A percentile compares a stretch with the other conserved stretches of the same genome.
Conservation (phyloP, 2,888 invertebrate species). For the Scaptomyza flava region DNA sequence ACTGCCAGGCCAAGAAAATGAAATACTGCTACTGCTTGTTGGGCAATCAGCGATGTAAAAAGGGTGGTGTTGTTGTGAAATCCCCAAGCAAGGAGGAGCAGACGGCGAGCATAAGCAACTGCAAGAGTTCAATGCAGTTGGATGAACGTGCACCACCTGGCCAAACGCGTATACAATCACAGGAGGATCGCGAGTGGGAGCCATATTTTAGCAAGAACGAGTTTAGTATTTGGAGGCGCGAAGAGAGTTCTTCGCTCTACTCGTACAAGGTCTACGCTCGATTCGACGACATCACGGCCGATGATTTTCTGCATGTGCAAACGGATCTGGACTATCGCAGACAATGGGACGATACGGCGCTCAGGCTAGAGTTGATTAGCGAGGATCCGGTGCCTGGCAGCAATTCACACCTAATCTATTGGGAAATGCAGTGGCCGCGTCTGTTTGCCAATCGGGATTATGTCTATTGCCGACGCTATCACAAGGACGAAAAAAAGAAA, state of each 20-base stretch:
- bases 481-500: constrained; percentile 86
- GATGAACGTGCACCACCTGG: constrained; percentile 42
- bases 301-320: constrained; percentile 93
- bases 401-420: constrained; percentile 91
- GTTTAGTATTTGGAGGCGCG: constrained; percentile 92
- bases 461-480: constrained; percentile 90
- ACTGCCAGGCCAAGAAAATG: constrained; percentile 76
- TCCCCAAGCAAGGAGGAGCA: constrained; percentile 24
- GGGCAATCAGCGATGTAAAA: constrained; percentile 73
- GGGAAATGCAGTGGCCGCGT: constrained; percentile 95
- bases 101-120: constrained; percentile 85
- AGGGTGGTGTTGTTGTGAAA: constrained; percentile 31
- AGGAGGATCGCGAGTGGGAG: constrained; percentile 84
- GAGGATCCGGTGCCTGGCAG: constrained; percentile 86
- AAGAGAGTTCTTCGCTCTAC: constrained; percentile 89
- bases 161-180: constrained; percentile 58
- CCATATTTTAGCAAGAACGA: constrained; percentile 92
- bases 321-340: constrained; percentile 91
- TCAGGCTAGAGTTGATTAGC: constrained; percentile 89
- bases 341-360: constrained; percentile 92
- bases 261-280: constrained; percentile 95
- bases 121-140: constrained; percentile 62
- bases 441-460: constrained; percentile 94
- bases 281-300: constrained; percentile 91
- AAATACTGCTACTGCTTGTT: constrained; percentile 79